A percentile compares a stretch with the other conserved stretches of the same genome.
phyloP scores from a whole-genome alignment of 2,888 invertebrate species.

The Xylota segnis region DNA sequence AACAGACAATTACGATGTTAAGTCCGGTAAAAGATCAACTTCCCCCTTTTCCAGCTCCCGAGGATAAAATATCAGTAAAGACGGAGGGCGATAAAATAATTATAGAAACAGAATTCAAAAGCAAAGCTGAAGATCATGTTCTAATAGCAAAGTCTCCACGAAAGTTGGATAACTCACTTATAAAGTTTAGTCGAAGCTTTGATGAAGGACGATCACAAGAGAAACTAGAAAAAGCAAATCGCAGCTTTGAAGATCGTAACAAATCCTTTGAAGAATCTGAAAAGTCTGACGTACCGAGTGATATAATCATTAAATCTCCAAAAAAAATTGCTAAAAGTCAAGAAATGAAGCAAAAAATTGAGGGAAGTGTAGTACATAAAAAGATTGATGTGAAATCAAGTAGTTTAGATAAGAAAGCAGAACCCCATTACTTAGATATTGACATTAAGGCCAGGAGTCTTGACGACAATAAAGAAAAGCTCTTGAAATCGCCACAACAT shows the following conservation, averaged over 20 bases:
- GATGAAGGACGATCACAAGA: conserved; percentile 87
- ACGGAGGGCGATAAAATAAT: conserved; percentile 89
- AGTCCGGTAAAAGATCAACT: conserved; percentile 90
- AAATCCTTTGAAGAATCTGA: conserved; percentile 88
- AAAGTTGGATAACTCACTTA: conserved; percentile 87
- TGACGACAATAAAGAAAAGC: conserved; percentile 87
- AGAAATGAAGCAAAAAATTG: conserved; percentile 88
- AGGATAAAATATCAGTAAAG: conserved; percentile 90
- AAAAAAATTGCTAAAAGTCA: conserved; percentile 87
- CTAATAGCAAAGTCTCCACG: conserved; percentile 91
- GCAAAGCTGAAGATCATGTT: conserved; percentile 91
- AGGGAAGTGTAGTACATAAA: conserved; percentile 88
- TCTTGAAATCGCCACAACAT: conserved; percentile 79
- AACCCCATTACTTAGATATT: conserved; percentile 86
- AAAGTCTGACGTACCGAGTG: conserved; percentile 85
- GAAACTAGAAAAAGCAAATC: conserved; percentile 87
- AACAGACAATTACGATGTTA: conserved; percentile 90
- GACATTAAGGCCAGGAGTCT: conserved; percentile 90
- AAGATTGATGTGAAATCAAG: conserved; percentile 88
- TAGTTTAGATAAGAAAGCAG: conserved; percentile 88
- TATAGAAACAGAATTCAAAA: conserved; percentile 90
- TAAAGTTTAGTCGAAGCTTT: conserved; percentile 87
- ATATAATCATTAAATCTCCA: conserved; percentile 86
- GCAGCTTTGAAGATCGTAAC: conserved; percentile 88
- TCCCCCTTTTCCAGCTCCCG: conserved; percentile 90